These are phyloP conservation scores for Atrina japonica DNA, from an alignment of 2,888 invertebrate genomes.

Conservation along the genomic window DNA sequence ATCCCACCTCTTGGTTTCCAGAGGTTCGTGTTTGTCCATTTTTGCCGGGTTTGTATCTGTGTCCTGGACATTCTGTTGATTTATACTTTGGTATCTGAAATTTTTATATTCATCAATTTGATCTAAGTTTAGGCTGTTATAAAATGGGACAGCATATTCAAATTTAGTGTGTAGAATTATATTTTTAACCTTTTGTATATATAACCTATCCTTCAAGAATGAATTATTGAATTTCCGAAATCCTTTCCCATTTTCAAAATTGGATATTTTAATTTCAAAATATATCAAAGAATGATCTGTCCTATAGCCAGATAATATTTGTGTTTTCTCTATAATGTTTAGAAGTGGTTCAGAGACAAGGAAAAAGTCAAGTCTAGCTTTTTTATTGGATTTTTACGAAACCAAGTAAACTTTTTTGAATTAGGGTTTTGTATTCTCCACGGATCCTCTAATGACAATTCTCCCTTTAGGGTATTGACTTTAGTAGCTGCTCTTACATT, in stretches of 20 bases:
- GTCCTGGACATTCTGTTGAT: too few species aligned
- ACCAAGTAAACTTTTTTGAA: too few species aligned
- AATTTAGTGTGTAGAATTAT: not conserved
- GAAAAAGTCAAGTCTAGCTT: not conserved
- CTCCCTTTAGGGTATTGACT: too few species aligned
- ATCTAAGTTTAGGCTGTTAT: not conserved
- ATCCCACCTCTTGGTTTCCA: too few species aligned
- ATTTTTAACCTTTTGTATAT: constrained; percentile 1
- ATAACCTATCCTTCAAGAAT: not conserved
- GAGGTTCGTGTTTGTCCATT: too few species aligned
- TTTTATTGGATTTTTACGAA: too few species aligned
- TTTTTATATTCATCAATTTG: constrained; percentile 1
- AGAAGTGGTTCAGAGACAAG: constrained; percentile 2
- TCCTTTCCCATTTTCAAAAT: constrained; percentile 12
- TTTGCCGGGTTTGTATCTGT: too few species aligned
- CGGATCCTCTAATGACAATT: too few species aligned
- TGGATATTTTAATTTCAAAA: not conserved
- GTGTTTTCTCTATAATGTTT: not conserved
- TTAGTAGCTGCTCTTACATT: too few species aligned
- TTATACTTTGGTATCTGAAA: too few species aligned
- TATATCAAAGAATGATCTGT: not conserved
- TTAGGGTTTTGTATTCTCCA: too few species aligned
- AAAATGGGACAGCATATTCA: constrained; percentile 4
- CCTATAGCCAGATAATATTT: not conserved
- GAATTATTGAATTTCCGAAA: constrained; percentile 10